phyloP scores from a whole-genome alignment of 1,140 invertebrate species.

The Latrodectus geometricus region DNA sequence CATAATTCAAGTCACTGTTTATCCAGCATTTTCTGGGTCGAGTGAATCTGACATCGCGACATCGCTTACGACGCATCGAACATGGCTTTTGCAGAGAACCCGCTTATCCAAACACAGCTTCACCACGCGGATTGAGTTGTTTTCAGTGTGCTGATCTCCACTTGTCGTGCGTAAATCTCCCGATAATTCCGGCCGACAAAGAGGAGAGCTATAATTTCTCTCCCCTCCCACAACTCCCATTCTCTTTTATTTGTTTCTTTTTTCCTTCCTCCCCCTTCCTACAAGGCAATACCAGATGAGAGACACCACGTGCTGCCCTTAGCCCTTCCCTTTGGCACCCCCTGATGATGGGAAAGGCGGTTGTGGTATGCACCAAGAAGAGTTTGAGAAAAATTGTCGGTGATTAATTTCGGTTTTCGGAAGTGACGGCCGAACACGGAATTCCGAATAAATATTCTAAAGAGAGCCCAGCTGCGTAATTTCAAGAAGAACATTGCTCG shows the following conservation, averaged over 20 bases:
- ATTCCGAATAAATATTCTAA: neutral
- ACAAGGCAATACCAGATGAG: neutral
- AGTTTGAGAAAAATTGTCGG: neutral
- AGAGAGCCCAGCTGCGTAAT: no score
- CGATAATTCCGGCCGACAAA: constrained; percentile 55
- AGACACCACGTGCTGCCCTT: neutral
- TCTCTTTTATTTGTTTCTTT: neutral
- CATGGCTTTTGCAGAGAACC: neutral
- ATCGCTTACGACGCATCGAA: constrained; percentile 1
- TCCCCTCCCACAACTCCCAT: neutral
- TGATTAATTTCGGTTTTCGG: constrained; percentile 29
- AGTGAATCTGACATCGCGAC: neutral
- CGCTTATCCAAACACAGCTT: constrained; percentile 48
- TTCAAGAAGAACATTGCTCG: no score
- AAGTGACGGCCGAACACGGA: neutral
- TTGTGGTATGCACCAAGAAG: constrained; percentile 6
- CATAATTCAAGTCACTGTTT: constrained; percentile 32
- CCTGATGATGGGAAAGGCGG: constrained; percentile 2
- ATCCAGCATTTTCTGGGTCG: constrained; percentile 14
- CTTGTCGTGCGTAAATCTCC: constrained; percentile 55
- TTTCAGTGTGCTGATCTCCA: constrained; percentile 33
- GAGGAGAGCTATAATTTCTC: constrained; percentile 25
- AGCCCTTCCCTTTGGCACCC: neutral
- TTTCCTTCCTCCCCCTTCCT: neutral
- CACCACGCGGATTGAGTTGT: constrained; percentile 56